Base-by-base conservation (phyloP, 1,140 invertebrate species). In the Proctacanthus coquilletti region DNA sequence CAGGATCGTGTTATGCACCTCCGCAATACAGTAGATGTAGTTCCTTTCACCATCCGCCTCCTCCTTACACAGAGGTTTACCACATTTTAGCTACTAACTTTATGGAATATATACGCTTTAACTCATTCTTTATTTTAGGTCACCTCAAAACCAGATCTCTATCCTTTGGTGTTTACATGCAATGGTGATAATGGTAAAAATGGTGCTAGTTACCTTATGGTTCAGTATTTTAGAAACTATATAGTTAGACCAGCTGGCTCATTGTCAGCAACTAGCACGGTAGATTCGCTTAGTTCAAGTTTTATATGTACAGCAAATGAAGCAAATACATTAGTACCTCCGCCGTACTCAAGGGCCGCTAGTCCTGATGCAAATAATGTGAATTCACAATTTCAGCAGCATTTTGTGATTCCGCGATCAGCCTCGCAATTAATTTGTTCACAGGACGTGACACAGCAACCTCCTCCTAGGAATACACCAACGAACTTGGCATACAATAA, bases 231-330 rank as follows among this genome's bases (percentile, higher is more conserved):
- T 61, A 69, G 74, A 37, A 78, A 78, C 52, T 78, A 77, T 51
- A 75, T 79, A 38, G 74, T 76, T 39, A 64, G 74, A 30, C 74
- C 74, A 15, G 68, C 71, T 44, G 74, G 79, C 38, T 80, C 80
- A 21, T 47, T 85, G 42, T 84, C 80, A 32, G 80, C 80, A 37
- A 74, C 80, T 27, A 85, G 80, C 62, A 85, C 81, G 35, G 68
- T 79, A 40, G 81, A 85, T 59, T 84, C 80, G 17, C 64, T 85
- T 35, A 83, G 77, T 55, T 85, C 80, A 39, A 83, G 79, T 63
- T 84, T 79, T 59, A 75, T 84, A 55, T 83, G 80, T 57, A 82
- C 79, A 48, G 71, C 76, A 29, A 84, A 83, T 60, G 80, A 83
- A 64, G 77, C 78, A 14, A 83, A 84, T 51, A 76, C 75, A 18